These are phyloP conservation scores for Nematopogon swammerdamellus DNA, from an alignment of 2,888 invertebrate species.

Conservation along the genomic window DNA sequence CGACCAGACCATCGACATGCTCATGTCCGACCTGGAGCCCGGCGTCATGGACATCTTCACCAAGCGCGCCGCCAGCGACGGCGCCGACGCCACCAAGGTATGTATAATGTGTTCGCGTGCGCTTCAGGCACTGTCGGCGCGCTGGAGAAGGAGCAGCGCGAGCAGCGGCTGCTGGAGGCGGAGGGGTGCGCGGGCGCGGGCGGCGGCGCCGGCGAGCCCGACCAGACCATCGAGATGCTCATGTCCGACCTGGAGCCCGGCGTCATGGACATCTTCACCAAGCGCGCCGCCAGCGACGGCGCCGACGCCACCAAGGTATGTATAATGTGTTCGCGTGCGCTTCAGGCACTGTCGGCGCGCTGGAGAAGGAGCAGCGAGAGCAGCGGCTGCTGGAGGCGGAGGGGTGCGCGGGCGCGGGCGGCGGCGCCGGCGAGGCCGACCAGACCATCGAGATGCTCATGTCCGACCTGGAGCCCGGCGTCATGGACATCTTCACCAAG, in stretches of 20 bases:
- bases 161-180: conserved; percentile 17
- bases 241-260: conserved; percentile 72
- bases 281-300: conserved; percentile 69
- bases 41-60: too few relatives aligned
- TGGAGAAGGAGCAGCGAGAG: conserved; percentile 42
- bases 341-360: conserved; percentile 43
- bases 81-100: conserved; percentile 84
- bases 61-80: conserved; percentile 65
- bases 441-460: conserved; percentile 68
- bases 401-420: conserved; percentile 13
- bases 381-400: conserved; percentile 16
- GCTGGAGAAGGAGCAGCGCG: conserved; percentile 40
- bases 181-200: conserved; percentile 14
- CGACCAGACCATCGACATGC: conserved; percentile 48
- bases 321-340: too few relatives aligned
- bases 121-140: conserved; percentile 42
- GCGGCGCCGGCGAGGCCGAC: conserved; percentile 7
- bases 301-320: conserved; percentile 81
- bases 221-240: conserved; percentile 57
- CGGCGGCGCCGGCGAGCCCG: conserved; percentile 8
- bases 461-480: conserved; percentile 62
- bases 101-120: conserved; percentile 6
- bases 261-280: too few relatives aligned
- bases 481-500: conserved; percentile 1
- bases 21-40: conserved; percentile 78